Evolutionary conservation across 1,140 invertebrate species (phyloP).

Genomic region (Coptotermes formosanus): DNA sequence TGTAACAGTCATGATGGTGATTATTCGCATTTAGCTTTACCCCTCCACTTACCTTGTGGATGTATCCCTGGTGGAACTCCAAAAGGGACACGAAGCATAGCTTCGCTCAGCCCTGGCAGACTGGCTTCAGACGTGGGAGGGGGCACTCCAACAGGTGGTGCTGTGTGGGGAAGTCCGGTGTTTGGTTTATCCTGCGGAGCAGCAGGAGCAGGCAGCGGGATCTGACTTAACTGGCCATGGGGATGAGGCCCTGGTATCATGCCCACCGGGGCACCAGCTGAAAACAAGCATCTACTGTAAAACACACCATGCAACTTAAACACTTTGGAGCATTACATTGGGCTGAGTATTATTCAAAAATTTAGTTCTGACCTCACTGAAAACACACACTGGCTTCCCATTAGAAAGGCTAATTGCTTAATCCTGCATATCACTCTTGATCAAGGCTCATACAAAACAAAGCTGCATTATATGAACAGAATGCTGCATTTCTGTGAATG

Average conservation of each 20-base stretch:
- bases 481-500: too few relatives aligned
- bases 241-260: slow-evolving; percentile 33
- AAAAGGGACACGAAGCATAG: slow-evolving; percentile 35
- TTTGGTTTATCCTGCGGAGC: slow-evolving; percentile 51
- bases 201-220: slow-evolving; percentile 48
- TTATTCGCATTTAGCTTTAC: too few relatives aligned
- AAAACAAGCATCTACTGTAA: not conserved
- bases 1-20: too few relatives aligned
- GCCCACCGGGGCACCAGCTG: slow-evolving; percentile 35
- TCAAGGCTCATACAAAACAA: too few relatives aligned
- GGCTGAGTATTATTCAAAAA: too few relatives aligned
- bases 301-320: too few relatives aligned
- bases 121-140: slow-evolving; percentile 36
- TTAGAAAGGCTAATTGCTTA: too few relatives aligned
- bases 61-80: slow-evolving; percentile 29
- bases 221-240: slow-evolving; percentile 45
- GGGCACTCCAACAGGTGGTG: slow-evolving; percentile 51
- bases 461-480: too few relatives aligned
- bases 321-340: too few relatives aligned
- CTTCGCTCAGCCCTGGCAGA: slow-evolving; percentile 24
- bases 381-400: too few relatives aligned
- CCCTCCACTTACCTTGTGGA: not conserved
- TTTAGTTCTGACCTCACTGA: too few relatives aligned
- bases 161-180: slow-evolving; percentile 50
- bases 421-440: too few relatives aligned